Base-by-base conservation (phyloP, 2,797 vertebrate species). In the Sebastiscus tertius region DNA sequence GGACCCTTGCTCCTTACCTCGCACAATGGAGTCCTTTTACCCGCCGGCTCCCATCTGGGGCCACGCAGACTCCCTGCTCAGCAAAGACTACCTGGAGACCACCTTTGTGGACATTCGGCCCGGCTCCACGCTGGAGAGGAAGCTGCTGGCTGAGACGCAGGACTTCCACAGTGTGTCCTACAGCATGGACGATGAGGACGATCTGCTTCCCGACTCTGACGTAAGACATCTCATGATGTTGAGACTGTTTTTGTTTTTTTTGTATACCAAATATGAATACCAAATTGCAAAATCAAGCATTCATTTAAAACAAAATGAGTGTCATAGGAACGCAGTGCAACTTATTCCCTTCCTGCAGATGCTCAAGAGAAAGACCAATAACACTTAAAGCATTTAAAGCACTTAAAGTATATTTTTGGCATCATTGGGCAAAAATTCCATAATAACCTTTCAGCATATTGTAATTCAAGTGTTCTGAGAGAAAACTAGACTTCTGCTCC, bases 71-170 rank as follows among this genome's bases (percentile, higher is more conserved):
- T 88, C 96, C 22, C 87, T 94, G 78, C 94, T 95, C 72, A 95
- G 85, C 85, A 97, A 96, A 83, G 96, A 96, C 85, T 96, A 96
- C 83, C 91, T 96, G 80, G 97, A 97, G 93, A 97, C 96, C 18
- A 96, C 96, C 3, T 97, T 97, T 60, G 96, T 96, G 82, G 96
- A 97, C 85, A 89, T 95, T 26, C 88, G 89, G 6, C 95, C 95
- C 1, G 93, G 94, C 31, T 95, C 94, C 7, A 89, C 90, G 0
- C 88, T 95, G 87, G 93, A 96, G 86, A 94, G 93, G 82, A 96
- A 96, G 89, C 94, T 96, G 77, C 84, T 96, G 83, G 90, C 93
- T 1, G 93, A 96, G 84, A 93, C 94, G 27, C 95, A 95, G 89
- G 94, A 96, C 87, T 94, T 91, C 91, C 94, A 96, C 79, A 97